These are phyloP conservation scores for Acromyrmex echinatior DNA, from an alignment of 1,140 invertebrate species.

Conservation along the genomic window DNA sequence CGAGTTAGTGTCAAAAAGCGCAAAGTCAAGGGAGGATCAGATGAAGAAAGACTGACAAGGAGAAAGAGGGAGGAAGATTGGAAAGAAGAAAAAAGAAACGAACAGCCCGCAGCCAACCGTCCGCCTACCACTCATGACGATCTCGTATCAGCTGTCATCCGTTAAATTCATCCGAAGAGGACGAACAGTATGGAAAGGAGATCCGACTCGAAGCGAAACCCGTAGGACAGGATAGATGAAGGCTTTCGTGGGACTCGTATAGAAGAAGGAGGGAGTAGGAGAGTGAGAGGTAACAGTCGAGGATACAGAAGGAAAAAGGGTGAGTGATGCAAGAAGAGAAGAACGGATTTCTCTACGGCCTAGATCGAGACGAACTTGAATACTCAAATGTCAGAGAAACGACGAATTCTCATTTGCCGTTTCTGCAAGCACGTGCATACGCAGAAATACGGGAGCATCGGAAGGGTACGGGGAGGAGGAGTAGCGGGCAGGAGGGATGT, in stretches of 20 bases:
- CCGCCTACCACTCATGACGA: slow-evolving; percentile 78
- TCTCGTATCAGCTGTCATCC: slow-evolving; percentile 81
- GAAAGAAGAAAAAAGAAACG: slow-evolving; percentile 73
- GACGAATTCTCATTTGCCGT: slow-evolving; percentile 85
- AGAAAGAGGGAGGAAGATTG: slow-evolving; percentile 43
- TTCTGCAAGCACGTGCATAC: slow-evolving; percentile 80
- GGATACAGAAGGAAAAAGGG: slow-evolving; percentile 23
- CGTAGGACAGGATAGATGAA: slow-evolving; percentile 67
- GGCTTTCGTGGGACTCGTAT: slow-evolving; percentile 58
- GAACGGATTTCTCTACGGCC: slow-evolving; percentile 79
- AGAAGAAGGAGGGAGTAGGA: not conserved
- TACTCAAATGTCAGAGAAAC: slow-evolving; percentile 85
- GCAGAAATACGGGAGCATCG: slow-evolving; percentile 51
- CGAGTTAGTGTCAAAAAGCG: not conserved
- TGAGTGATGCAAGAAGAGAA: slow-evolving; percentile 40
- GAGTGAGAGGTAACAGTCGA: slow-evolving; percentile 23
- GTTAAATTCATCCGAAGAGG: slow-evolving; percentile 80
- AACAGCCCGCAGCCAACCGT: slow-evolving; percentile 71
- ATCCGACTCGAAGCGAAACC: slow-evolving; percentile 69
- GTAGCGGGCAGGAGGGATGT: slow-evolving; percentile 52
- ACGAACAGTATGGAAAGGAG: slow-evolving; percentile 80
- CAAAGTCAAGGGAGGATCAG: slow-evolving; percentile 43
- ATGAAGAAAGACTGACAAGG: slow-evolving; percentile 23
- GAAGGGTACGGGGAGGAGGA: slow-evolving; percentile 6
- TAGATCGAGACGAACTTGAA: slow-evolving; percentile 85